Base-by-base conservation (phyloP, 1,140 invertebrate species). In the Drosophila arizonae region DNA sequence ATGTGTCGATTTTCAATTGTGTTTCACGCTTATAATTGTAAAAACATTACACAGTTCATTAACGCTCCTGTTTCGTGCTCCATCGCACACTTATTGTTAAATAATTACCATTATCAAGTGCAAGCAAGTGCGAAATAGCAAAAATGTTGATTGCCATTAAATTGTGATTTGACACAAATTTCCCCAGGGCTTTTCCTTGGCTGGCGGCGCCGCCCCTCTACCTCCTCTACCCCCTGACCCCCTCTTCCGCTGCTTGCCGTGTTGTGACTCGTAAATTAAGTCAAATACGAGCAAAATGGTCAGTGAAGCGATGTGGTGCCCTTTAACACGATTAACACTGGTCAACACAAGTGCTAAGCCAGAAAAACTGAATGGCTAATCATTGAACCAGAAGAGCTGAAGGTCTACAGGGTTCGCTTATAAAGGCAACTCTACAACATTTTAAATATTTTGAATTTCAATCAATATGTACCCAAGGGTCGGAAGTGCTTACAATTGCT, bases 31-130 rank as follows among this genome's bases (percentile, higher is more conserved):
- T 52, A 36, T 58, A 68, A 68, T 67, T 67, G 54, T 67, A 39
- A 55, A 72, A 72, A 72, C 67, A 87, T 86, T 76, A 81, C 58
- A 87, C 82, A 79, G 79, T 87, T 87, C 82, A 86, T 86, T 86
- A 78, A 67, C 63, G 76, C 58, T 46, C 70, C 26, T 52, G 17
- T 76, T 81, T 76, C 65, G 65, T 72, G 82, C 82, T 81, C 60
- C 77, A 79, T 76, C 61, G 78, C 74, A 77, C 82, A 68, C 50
- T 77, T 72, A 87, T 81, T 87, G 84, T 87, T 86, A 87, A 68
- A 87, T 81, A 86, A 86, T 87, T 87, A 64, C 51, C 78, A 86
- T 86, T 86, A 81, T 81, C 64, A 69, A 85, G 68, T 71, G 81
- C 82, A 87, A 72, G 85, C 79, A 81, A 81, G 78, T 62, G 78